Percentiles rank a stretch among this genome's conserved stretches.
Evolutionary conservation across 2,113 vertebrate genomes (phyloP).

Genomic region (Microtus pennsylvanicus): DNA sequence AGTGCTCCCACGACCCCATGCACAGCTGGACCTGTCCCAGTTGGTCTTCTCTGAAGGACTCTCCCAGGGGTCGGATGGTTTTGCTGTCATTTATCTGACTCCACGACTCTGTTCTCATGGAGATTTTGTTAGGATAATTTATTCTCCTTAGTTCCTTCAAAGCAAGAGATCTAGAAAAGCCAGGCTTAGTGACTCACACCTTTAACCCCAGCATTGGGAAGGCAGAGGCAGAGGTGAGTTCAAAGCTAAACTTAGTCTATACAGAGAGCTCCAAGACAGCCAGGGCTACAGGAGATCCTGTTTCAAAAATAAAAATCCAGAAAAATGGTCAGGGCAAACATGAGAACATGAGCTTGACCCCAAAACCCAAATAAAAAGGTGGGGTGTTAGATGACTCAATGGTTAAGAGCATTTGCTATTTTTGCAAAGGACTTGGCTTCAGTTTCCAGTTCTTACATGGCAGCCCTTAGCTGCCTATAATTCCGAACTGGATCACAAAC

Average conservation of each 20-base stretch:
- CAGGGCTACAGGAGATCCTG: neutral
- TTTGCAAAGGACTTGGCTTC: neutral
- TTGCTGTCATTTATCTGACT: neutral
- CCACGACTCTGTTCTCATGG: neutral
- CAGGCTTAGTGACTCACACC: neutral
- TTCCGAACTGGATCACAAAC: neutral
- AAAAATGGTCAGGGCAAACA: neutral
- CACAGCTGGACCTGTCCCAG: neutral
- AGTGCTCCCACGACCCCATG: neutral
- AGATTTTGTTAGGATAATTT: neutral
- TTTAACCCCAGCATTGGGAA: neutral
- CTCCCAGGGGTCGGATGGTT: neutral
- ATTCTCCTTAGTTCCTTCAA: neutral
- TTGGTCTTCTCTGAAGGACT: neutral
- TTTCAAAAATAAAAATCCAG: neutral
- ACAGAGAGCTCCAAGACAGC: neutral
- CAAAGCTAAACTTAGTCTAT: neutral
- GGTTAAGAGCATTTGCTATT: neutral
- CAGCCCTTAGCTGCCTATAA: neutral
- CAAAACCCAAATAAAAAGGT: neutral
- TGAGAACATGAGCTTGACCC: neutral
- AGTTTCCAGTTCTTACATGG: neutral
- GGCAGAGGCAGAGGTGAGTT: neutral
- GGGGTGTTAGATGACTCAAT: neutral
- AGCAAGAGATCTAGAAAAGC: neutral